phyloP scores from a whole-genome alignment of 53 echinoderm and acorn worm species.

The Henricia sp. region DNA sequence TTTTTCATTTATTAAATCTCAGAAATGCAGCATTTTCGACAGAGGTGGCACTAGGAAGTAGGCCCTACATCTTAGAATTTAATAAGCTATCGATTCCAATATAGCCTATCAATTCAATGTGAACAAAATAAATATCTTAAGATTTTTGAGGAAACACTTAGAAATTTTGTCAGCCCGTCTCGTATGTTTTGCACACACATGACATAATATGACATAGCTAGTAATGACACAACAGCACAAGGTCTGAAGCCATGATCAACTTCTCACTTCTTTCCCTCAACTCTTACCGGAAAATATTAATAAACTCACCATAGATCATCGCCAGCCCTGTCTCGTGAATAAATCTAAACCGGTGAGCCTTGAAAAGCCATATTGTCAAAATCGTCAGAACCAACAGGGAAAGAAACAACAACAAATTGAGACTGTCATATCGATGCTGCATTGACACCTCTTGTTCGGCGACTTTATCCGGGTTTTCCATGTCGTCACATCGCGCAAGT shows the following conservation, averaged over 20 bases:
- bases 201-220: not conserved
- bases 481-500: constrained; percentile 14
- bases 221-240: no score
- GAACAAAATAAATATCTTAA: not conserved
- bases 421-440: constrained; percentile 84
- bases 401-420: constrained; percentile 89
- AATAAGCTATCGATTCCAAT: not conserved
- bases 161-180: no score
- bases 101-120: not conserved
- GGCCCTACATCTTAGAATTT: no score
- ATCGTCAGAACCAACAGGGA: constrained; percentile 88
- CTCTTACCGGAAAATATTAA: not conserved
- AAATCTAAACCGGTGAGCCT: constrained; percentile 92
- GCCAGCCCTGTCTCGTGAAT: constrained; percentile 97
- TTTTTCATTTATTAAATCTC: no score
- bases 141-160: no score
- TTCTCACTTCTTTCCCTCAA: no score
- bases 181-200: no score
- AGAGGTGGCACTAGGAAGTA: no score
- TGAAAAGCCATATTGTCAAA: constrained; percentile 97
- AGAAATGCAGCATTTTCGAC: no score
- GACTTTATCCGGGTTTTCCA: constrained; percentile 68
- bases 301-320: constrained; percentile 92
- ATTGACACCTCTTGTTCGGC: constrained; percentile 74
- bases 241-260: no score